Evolutionary conservation across 2,797 vertebrate species (phyloP).

Genomic region (Platyrinchus mystaceus): DNA sequence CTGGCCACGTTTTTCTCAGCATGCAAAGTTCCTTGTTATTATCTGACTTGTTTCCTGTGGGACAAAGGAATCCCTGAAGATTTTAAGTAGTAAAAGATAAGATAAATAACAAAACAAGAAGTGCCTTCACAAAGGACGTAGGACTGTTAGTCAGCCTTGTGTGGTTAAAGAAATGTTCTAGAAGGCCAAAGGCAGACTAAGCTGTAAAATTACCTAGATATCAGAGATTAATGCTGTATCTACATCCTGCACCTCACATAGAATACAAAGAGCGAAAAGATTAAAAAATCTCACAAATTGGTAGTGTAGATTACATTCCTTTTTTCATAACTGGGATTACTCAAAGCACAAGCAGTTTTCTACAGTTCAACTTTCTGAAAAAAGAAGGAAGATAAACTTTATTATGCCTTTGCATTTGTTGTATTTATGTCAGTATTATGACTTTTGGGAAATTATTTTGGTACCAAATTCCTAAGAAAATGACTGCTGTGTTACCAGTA

Average conservation of each 20-base stretch:
- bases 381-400: neutral
- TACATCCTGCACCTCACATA: neutral
- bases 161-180: constrained; percentile 48
- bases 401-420: neutral
- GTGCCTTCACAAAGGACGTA: neutral
- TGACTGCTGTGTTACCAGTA: neutral
- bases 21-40: neutral
- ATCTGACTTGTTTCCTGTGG: constrained; percentile 55
- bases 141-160: constrained; percentile 40
- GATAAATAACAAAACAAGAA: constrained; percentile 46
- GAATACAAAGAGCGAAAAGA: neutral
- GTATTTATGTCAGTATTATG: neutral
- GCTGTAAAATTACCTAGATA: constrained; percentile 11
- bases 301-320: neutral
- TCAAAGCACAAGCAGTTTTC: neutral
- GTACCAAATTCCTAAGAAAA: neutral
- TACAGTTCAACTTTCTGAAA: neutral
- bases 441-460: neutral
- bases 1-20: neutral
- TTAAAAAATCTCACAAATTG: neutral
- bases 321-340: neutral
- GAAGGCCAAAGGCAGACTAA: constrained; percentile 42
- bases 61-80: constrained; percentile 43
- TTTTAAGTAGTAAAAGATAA: too few species aligned
- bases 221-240: constrained; percentile 23